phyloP scores from a whole-genome alignment of 2,888 invertebrate species.

The Pyrocoelia pectoralis region DNA sequence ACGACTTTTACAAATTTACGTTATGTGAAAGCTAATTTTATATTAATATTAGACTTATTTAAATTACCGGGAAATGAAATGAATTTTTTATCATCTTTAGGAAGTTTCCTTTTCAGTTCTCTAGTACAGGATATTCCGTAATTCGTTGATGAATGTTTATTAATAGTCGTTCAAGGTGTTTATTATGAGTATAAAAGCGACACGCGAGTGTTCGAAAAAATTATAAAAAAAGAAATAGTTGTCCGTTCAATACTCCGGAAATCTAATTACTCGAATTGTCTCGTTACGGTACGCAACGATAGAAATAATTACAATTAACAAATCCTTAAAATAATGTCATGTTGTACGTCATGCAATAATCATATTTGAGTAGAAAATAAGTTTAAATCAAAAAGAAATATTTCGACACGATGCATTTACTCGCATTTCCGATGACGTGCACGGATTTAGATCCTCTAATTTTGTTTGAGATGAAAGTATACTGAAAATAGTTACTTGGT shows the following conservation, averaged over 20 bases:
- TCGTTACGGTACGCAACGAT: conserved; percentile 19
- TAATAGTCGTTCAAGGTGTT: background rate
- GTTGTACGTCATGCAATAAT: conserved; percentile 14
- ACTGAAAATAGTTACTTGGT: conserved; percentile 5
- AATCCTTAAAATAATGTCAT: conserved; percentile 16
- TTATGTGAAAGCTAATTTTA: background rate
- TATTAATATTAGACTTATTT: background rate
- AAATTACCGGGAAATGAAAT: background rate
- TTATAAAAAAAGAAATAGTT: background rate
- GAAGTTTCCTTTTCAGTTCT: no score
- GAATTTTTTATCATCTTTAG: background rate
- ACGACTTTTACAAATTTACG: background rate
- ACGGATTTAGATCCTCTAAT: conserved; percentile 10
- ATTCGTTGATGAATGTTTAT: background rate
- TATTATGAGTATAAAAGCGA: background rate
- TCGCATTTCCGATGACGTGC: conserved; percentile 6
- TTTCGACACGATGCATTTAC: conserved; percentile 9
- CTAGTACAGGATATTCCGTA: background rate
- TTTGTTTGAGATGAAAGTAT: conserved; percentile 7
- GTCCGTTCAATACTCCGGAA: conserved; percentile 15
- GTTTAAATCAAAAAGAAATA: background rate
- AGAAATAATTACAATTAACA: conserved; percentile 13
- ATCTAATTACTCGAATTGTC: conserved; percentile 18
- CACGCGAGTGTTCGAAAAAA: background rate
- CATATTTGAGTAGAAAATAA: background rate